Evolutionary conservation across 2,888 invertebrate genomes (phyloP), one percentile per base, ranked within the genome.

Genomic region (Meganola albula): DNA sequence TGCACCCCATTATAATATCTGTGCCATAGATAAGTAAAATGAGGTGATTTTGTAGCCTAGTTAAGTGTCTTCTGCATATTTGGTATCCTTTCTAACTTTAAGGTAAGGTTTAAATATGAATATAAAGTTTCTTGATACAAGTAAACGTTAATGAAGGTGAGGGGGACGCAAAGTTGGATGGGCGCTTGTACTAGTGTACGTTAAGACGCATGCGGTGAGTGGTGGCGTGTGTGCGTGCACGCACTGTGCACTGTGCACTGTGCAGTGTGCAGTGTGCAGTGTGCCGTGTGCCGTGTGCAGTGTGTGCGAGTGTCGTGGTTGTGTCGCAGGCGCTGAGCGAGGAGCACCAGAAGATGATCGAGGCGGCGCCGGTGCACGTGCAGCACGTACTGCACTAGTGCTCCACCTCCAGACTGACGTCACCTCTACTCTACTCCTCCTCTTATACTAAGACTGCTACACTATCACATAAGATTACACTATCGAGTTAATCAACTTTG

Each of bases 341-440:
- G 66, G 91, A 94, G 62, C 95, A 95, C 80, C 92, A 91, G 83
- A 93, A 92, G 84, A 88, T 95, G 79, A 93, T 94, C 68, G 91
- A 62, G 34, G 74, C 57, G 51, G 58, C 54, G 53, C 72, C 74
- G 28, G 82, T 74, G 34, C 57, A 53, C 31, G 64, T 65, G 58
- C 82, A 82, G 65, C 67, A 49, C 51, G 66, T 76, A 49, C 47
- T 83, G 27, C 83, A 84, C 76, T 84, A 66, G 61, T 53, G 8
- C 6, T 20, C 12, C 20, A n/a, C 28, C 18, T 16, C 20, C 24
- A 27, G 28, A 11, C 29, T 34, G 9, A 24, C 12, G 9, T 27
- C 1, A 9, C 11, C 26, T 2, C 2, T 16, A 8, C 4, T n/a
- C n/a, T n/a, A n/a, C n/a, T n/a, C n/a, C n/a, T n/a, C n/a, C n/a